Percentiles rank a stretch among this genome's conserved stretches.
Conservation (phyloP, 2,797 vertebrate species). For the Microchirus variegatus region DNA sequence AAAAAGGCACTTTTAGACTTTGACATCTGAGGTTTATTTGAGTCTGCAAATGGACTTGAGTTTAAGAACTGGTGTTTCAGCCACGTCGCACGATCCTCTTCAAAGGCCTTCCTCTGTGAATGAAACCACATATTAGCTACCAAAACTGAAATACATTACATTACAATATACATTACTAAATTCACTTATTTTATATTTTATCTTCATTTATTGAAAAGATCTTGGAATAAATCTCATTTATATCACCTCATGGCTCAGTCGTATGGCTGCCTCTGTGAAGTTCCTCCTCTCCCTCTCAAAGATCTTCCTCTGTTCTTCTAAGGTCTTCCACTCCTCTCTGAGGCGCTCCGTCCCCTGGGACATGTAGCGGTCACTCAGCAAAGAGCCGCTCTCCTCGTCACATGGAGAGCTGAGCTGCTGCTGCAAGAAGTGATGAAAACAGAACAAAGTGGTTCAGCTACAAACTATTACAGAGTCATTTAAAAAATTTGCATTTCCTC, state of each 20-base stretch:
- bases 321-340: constrained; percentile 89
- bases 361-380: constrained; percentile 89
- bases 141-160: neutral
- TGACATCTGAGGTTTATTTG: constrained; percentile 61
- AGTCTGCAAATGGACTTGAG: constrained; percentile 75
- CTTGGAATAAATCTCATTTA: neutral
- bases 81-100: constrained; percentile 82
- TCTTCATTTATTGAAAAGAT: neutral
- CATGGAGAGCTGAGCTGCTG: constrained; percentile 89
- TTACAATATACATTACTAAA: too few relatives aligned
- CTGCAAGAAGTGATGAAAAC: constrained; percentile 64
- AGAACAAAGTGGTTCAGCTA: neutral
- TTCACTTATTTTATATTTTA: neutral
- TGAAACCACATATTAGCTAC: constrained; percentile 13
- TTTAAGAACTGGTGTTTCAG: constrained; percentile 84
- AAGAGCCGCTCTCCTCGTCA: constrained; percentile 87
- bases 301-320: constrained; percentile 91
- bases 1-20: constrained; percentile 74
- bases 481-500: neutral
- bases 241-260: constrained; percentile 92
- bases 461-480: neutral
- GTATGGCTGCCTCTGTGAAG: constrained; percentile 96
- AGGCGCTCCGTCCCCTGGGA: constrained; percentile 91
- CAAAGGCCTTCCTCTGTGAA: constrained; percentile 79
- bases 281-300: constrained; percentile 93